phyloP scores from a whole-genome alignment of 2,888 invertebrate species.

The Linnaemya vulpina region DNA sequence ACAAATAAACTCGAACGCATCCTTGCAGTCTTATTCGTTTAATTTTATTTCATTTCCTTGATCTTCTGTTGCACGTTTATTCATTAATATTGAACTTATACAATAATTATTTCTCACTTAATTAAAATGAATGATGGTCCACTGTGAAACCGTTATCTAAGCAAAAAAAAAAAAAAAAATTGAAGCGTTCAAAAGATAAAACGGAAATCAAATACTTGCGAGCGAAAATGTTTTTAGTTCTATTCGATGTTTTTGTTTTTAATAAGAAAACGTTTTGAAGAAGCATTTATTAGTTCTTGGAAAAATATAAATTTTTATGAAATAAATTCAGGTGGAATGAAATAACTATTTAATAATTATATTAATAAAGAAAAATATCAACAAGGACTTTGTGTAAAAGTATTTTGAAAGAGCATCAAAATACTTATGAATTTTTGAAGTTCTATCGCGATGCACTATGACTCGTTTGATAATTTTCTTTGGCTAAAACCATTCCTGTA shows the following conservation, averaged over 20 bases:
- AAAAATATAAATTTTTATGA: background rate
- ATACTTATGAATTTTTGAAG: background rate
- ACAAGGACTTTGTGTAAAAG: background rate
- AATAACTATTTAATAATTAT: background rate
- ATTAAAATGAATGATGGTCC: conserved; percentile 50
- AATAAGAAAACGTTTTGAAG: background rate
- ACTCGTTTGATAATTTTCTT: too few relatives aligned
- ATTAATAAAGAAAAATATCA: too few relatives aligned
- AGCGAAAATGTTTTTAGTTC: background rate
- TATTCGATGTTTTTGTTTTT: background rate
- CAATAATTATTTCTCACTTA: conserved; percentile 28
- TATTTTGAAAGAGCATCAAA: background rate
- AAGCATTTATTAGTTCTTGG: background rate
- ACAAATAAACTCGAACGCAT: background rate
- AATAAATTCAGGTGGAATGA: background rate
- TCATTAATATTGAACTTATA: conserved; percentile 19
- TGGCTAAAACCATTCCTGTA: too few relatives aligned
- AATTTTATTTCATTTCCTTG: conserved; percentile 32
- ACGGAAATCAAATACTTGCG: conserved; percentile 33
- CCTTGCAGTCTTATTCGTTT: conserved; percentile 15
- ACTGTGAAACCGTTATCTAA: conserved; percentile 11
- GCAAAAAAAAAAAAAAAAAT: conserved; percentile 1
- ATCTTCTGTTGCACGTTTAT: conserved; percentile 41
- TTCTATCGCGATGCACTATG: too few relatives aligned
- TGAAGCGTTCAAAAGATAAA: background rate